phyloP scores from a whole-genome alignment of 2,888 invertebrate genomes.

The Polydrusus tereticollis region DNA sequence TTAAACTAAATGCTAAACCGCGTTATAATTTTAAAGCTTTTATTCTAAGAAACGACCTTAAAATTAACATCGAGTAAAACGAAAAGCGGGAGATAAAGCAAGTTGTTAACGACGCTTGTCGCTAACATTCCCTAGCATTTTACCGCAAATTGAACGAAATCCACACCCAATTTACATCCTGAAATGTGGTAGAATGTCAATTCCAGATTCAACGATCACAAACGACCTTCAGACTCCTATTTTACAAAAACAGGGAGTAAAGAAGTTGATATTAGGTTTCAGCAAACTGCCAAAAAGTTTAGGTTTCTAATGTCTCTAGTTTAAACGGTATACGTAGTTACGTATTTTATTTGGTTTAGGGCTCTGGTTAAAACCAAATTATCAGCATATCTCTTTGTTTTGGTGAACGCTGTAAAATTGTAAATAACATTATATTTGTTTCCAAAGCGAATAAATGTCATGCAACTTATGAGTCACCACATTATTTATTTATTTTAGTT shows the following conservation, averaged over 20 bases:
- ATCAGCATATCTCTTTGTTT: too few relatives aligned
- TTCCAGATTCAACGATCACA: background rate
- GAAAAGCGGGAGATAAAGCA: background rate
- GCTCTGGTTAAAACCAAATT: too few relatives aligned
- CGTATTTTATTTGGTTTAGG: too few relatives aligned
- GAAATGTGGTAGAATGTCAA: background rate
- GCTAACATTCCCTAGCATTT: background rate
- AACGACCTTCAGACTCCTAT: background rate
- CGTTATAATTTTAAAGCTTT: slow-evolving; percentile 2
- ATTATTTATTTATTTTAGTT: too few relatives aligned
- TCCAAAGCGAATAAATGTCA: too few relatives aligned
- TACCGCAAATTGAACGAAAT: slow-evolving; percentile 7
- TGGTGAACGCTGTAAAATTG: too few relatives aligned
- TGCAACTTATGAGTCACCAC: too few relatives aligned
- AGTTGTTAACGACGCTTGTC: background rate
- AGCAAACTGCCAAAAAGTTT: too few relatives aligned
- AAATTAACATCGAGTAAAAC: slow-evolving; percentile 1
- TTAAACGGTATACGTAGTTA: too few relatives aligned
- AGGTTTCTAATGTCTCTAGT: too few relatives aligned
- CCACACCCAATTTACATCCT: slow-evolving; percentile 5
- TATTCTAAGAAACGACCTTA: background rate
- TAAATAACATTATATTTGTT: too few relatives aligned
- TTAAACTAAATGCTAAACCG: too few relatives aligned
- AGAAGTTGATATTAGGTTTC: background rate
- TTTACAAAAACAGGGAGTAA: background rate